Base-by-base conservation (phyloP, 2,113 vertebrate species). In the Micronisus gabar region DNA sequence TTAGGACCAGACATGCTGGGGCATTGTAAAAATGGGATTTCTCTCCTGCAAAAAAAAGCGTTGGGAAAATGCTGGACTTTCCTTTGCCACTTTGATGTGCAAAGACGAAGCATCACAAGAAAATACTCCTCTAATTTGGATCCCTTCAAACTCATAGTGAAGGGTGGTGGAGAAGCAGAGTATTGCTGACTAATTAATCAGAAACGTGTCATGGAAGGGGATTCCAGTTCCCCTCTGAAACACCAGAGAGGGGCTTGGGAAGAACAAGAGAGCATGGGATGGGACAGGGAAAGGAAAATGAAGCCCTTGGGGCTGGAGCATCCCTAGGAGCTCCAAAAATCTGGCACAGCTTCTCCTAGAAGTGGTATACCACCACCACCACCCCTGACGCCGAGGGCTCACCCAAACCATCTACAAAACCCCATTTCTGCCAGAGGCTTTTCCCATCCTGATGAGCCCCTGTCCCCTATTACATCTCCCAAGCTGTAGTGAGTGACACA, bases 351-450 rank as follows among this genome's bases (percentile, higher is more conserved):
- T 67, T 80, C 17, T 56, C 59, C 68, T 34, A 11, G 61, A 61
- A 67, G 53, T 3, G 15, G 41, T 59, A 30, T 68, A 34, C 14
- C 1, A 0, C 15, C 27, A 16, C 41, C 43, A 13, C 13, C 14
- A 3, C 1, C 0, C 27, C 7, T 25, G 13, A 0, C 0, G 0
- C 43, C 0, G 0, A 27, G 36, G 55, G 34, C 43, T 79, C 38
- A 1, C n/a, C 34, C 70, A 7, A 27, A 13, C 27, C 65, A 18
- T 1, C n/a, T 63, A 2, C n/a, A 13, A 23, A 71, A 27, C 8
- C 48, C 36, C 14, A 0, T 22, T 25, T 34, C n/a, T 30, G 55
- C 53, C 65, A 5, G 53, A 50, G 48, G 32, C 17, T 70, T 62
- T 38, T 30, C 27, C 58, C 73, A 47, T 5, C 22, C 74, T 0